phyloP scores from a whole-genome alignment of 2,113 vertebrate species.

The Nothoprocta perdicaria region DNA sequence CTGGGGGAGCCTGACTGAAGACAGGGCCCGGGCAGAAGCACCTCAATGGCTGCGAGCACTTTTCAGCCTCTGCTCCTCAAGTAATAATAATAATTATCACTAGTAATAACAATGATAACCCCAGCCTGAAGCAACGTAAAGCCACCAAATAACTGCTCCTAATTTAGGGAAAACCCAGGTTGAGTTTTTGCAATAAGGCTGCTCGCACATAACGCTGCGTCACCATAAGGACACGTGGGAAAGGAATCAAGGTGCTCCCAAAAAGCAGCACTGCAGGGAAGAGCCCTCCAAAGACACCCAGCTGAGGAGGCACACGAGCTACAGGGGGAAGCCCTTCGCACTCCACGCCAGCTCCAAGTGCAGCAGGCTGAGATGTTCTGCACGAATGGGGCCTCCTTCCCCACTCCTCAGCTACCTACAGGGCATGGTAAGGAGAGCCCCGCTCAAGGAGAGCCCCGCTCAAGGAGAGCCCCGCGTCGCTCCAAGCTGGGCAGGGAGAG shows the following conservation, averaged over 20 bases:
- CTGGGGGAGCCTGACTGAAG: not conserved
- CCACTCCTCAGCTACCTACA: fast-evolving
- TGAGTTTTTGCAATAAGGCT: not conserved
- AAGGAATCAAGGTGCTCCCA: constrained; percentile 17
- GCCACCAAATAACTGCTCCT: not conserved
- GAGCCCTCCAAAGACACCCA: constrained; percentile 16
- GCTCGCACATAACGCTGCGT: fast-evolving
- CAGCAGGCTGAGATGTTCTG: not conserved
- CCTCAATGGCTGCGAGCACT: not conserved
- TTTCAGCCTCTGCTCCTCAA: not conserved
- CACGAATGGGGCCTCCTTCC: not conserved
- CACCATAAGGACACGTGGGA: not conserved
- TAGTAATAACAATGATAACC: not conserved
- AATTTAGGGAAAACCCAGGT: not conserved
- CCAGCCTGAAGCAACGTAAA: not conserved
- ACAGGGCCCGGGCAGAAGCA: not conserved
- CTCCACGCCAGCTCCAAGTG: not conserved
- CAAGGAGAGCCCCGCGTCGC: not conserved
- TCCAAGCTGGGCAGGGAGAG: not conserved
- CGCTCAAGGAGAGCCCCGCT: no score
- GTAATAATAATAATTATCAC: no score
- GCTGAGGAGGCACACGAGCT: not conserved
- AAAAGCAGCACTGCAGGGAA: constrained; percentile 26
- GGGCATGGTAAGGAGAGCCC: no score
- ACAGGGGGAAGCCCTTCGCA: not conserved